phyloP scores from a whole-genome alignment of 1,140 invertebrate species.

The Chymomyza costata region DNA sequence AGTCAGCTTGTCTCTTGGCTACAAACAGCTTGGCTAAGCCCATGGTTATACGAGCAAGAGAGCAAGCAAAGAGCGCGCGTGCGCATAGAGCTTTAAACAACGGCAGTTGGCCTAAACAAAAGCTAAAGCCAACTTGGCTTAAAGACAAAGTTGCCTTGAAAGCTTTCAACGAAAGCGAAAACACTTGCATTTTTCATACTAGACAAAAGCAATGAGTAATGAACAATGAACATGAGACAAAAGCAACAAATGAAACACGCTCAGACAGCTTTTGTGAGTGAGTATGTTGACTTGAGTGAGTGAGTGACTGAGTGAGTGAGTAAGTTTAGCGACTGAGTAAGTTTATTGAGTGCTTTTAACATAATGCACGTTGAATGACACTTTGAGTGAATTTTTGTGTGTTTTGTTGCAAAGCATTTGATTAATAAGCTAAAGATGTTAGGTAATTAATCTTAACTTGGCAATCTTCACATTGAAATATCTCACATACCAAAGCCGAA shows the following conservation, averaged over 20 bases:
- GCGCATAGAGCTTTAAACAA: conserved; percentile 15
- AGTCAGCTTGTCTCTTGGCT: too few relatives aligned
- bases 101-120: conserved; percentile 22
- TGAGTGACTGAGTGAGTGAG: too few relatives aligned
- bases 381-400: conserved; percentile 40
- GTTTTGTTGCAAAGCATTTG: conserved; percentile 41
- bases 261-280: conserved; percentile 40
- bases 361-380: conserved; percentile 48
- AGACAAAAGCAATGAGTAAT: conserved; percentile 24
- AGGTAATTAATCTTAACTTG: conserved; percentile 48
- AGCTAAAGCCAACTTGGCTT: conserved; percentile 32
- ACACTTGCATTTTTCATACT: conserved; percentile 64
- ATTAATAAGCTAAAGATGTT: conserved; percentile 62
- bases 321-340: too few relatives aligned
- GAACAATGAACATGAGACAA: too few relatives aligned
- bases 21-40: too few relatives aligned
- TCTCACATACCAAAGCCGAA: conserved; percentile 31
- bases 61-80: conserved; percentile 27
- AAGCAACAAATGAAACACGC: too few relatives aligned
- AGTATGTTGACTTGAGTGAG: conserved; percentile 16
- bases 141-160: conserved; percentile 57
- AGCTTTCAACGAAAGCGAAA: conserved; percentile 66
- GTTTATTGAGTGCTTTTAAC: background rate
- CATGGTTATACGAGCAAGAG: too few relatives aligned
- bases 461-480: conserved; percentile 33